Conservation (phyloP, 2,888 invertebrate species). For the Pammene aurita region DNA sequence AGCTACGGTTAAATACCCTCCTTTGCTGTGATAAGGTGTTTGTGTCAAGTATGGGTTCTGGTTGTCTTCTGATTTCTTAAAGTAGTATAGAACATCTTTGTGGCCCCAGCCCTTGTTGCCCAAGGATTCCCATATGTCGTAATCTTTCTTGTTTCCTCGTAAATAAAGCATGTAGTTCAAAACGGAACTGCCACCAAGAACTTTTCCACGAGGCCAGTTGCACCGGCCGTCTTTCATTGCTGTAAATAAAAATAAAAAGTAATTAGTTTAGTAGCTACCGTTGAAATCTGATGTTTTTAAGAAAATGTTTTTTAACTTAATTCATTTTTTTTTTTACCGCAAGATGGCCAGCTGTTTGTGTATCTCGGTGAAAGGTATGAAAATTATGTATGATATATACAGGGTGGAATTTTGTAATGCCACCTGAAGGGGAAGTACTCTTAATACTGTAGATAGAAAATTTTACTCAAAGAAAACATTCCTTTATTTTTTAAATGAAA, state of each 20-base stretch:
- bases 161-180: constrained; percentile 96
- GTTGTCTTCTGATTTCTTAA: constrained; percentile 96
- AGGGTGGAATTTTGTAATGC: too few species aligned
- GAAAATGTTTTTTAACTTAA: too few species aligned
- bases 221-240: constrained; percentile 93
- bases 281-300: too few species aligned
- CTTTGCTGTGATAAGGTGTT: constrained; percentile 90
- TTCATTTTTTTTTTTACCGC: too few species aligned
- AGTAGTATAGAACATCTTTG: constrained; percentile 90
- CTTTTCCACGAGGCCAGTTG: constrained; percentile 96
- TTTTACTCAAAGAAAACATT: too few species aligned
- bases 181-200: constrained; percentile 94
- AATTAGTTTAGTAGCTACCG: neutral
- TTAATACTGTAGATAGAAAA: too few species aligned
- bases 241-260: constrained; percentile 62
- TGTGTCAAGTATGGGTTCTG: constrained; percentile 91
- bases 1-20: constrained; percentile 92
- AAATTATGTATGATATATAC: too few species aligned
- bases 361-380: too few species aligned
- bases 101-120: constrained; percentile 96
- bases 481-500: too few species aligned
- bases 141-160: constrained; percentile 94
- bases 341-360: too few species aligned
- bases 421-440: too few species aligned
- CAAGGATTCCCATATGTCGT: constrained; percentile 93